Percentiles rank a stretch among this genome's conserved stretches.
phyloP scores from a whole-genome alignment of 2,797 vertebrate species.

The Echiichthys vipera region DNA sequence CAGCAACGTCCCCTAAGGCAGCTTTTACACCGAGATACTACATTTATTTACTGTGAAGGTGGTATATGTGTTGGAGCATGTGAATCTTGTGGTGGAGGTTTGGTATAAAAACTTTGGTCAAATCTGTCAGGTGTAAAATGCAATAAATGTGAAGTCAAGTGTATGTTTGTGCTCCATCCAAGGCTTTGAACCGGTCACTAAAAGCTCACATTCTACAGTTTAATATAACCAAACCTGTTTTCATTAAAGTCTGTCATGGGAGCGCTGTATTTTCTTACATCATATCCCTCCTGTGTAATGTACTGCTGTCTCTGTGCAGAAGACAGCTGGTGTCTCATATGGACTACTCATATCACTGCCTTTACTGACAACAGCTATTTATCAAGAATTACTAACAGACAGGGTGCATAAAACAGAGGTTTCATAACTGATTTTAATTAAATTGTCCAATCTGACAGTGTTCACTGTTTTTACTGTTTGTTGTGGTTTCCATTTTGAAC shows the following conservation, averaged over 20 bases:
- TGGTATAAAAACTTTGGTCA: background rate
- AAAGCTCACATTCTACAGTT: conserved; percentile 9
- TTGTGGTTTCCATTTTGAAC: conserved; percentile 74
- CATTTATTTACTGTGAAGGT: background rate
- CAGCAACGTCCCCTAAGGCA: conserved; percentile 16
- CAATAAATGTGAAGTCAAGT: background rate
- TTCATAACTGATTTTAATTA: conserved; percentile 73
- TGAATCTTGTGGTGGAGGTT: background rate
- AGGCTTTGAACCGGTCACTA: conserved; percentile 3
- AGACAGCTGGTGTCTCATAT: conserved; percentile 51
- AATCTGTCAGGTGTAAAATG: conserved; percentile 4
- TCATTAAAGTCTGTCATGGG: conserved; percentile 28
- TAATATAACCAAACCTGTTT: conserved; percentile 27
- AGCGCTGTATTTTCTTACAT: conserved; percentile 23
- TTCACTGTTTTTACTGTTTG: conserved; percentile 67
- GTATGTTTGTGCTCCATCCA: background rate
- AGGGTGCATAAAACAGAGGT: conserved; percentile 20
- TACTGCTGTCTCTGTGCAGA: conserved; percentile 15
- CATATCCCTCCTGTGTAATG: conserved; percentile 19
- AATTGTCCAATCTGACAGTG: conserved; percentile 66
- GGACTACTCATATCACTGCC: conserved; percentile 28
- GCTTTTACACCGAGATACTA: conserved; percentile 15
- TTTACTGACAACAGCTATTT: conserved; percentile 35
- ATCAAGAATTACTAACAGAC: conserved; percentile 33
- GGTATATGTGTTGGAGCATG: background rate